Base-by-base conservation (phyloP, 2,888 invertebrate species). In the Megamerina dolium region DNA sequence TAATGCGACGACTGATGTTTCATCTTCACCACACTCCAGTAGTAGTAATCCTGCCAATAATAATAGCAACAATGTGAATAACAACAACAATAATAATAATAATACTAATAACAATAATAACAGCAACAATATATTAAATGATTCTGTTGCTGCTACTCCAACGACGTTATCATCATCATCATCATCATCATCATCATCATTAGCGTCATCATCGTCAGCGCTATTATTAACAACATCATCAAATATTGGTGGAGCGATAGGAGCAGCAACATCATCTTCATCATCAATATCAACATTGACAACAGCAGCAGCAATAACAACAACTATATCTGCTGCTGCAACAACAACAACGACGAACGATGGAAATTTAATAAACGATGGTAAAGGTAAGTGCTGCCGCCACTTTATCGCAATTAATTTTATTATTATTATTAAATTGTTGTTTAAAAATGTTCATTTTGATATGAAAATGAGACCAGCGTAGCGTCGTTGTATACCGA, bases 371-470 rank as follows among this genome's bases (percentile, higher is more conserved):
- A 39, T 36, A 20, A 57, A 68, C 47, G 77, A 77, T 57, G 61
- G 68, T 48, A 77, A 77, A 73, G 78, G 80, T 79, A 70, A 73
- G 77, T 66, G 23, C 8, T 8, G 23, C 6, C 8, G 10, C 8
- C 23, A 23, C 6, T 23, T 10, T 6, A 8, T 8, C 6, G 6
- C 10, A 23, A 23, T 8, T 8, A 23, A 23, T 23, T 23, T 23
- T 23, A 23, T 23, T 23, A 23, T n/a, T n/a, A n/a, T n/a, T n/a
- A n/a, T n/a, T n/a, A n/a, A n/a, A n/a, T n/a, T n/a, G n/a, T n/a
- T n/a, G n/a, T n/a, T n/a, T n/a, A n/a, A n/a, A n/a, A n/a, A n/a
- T n/a, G n/a, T n/a, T n/a, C n/a, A n/a, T n/a, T n/a, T n/a, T n/a
- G n/a, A n/a, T n/a, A n/a, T n/a, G n/a, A n/a, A n/a, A n/a, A n/a